Conservation (phyloP, 2,113 vertebrate species). For the Bos indicus region DNA sequence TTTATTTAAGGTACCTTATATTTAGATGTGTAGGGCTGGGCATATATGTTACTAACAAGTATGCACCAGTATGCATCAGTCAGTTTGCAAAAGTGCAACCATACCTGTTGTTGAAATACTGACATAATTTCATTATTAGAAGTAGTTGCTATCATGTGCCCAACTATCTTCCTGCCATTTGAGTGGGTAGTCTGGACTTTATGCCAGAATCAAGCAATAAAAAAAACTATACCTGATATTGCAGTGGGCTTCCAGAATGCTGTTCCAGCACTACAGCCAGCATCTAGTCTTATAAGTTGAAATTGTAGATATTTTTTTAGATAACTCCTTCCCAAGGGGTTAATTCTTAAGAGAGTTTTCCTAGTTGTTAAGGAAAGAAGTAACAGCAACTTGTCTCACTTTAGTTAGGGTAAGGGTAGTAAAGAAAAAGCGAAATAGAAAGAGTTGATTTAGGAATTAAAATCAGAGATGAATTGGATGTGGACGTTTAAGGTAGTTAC, state of each 20-base stretch:
- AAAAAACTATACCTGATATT: not conserved
- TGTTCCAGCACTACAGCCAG: not conserved
- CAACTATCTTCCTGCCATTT: not conserved
- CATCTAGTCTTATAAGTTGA: not conserved
- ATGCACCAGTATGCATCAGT: not conserved
- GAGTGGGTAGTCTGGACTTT: not conserved
- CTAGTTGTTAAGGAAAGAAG: not conserved
- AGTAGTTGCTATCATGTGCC: not conserved
- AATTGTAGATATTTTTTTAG: not conserved
- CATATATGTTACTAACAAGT: not conserved
- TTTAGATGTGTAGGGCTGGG: not conserved
- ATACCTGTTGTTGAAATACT: not conserved
- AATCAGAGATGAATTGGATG: not conserved
- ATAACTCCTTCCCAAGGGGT: not conserved
- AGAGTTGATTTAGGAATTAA: not conserved
- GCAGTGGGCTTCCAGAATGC: not conserved
- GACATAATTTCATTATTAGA: not conserved
- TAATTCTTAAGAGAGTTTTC: not conserved
- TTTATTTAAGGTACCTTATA: not conserved
- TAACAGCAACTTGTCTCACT: not conserved
- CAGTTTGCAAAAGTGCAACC: not conserved
- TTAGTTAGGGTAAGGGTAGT: not conserved
- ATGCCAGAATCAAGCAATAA: not conserved
- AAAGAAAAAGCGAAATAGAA: not conserved
- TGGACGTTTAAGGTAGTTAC: not conserved